These are phyloP conservation scores for Lophura nycthemera DNA, from an alignment of 2,113 vertebrate genomes.

Conservation along the genomic window DNA sequence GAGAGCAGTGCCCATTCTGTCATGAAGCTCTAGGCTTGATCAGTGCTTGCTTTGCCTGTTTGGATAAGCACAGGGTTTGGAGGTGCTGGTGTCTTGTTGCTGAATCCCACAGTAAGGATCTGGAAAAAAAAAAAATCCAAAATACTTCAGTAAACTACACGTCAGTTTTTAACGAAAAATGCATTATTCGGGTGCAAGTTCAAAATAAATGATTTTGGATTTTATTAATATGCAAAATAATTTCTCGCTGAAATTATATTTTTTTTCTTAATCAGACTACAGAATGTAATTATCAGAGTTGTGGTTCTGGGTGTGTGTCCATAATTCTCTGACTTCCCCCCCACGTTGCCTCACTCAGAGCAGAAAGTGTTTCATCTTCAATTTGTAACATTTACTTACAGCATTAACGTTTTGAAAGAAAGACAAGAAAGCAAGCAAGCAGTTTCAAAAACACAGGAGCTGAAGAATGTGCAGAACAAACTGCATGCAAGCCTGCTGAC, in stretches of 20 bases:
- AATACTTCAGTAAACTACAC: not conserved
- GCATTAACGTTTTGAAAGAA: not conserved
- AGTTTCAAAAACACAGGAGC: not conserved
- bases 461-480: slow-evolving; percentile 3
- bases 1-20: not conserved
- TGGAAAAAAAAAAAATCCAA: not conserved
- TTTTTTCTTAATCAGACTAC: not conserved
- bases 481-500: not conserved
- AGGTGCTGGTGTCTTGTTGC: not conserved
- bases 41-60: not conserved
- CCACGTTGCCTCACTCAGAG: not conserved
- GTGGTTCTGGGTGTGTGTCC: not conserved
- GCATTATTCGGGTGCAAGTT: not conserved
- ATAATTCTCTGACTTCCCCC: not conserved
- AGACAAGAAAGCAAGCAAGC: not conserved
- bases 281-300: not conserved
- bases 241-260: not conserved
- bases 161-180: not conserved
- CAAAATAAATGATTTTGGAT: not conserved
- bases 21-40: not conserved
- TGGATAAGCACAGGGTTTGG: not conserved
- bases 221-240: not conserved
- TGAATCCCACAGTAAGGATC: not conserved
- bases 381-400: not conserved
- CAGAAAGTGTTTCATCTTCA: not conserved